phyloP scores from a whole-genome alignment of 23 tunicate genomes.

The Ciona savignyi region DNA sequence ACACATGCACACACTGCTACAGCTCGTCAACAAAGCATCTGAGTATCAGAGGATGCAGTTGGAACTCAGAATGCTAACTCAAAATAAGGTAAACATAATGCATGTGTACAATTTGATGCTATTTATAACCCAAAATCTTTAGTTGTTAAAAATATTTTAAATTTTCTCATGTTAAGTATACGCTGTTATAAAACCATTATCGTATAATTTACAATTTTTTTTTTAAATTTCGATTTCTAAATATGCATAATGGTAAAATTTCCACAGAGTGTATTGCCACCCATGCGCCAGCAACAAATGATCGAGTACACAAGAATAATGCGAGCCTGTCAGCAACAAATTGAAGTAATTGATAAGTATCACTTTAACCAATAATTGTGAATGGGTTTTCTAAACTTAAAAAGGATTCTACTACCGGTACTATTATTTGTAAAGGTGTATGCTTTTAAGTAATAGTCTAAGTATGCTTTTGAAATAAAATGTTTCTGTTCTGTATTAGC shows the following conservation, averaged over 20 bases:
- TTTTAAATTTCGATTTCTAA: neutral
- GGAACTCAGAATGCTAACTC: constrained; percentile 14
- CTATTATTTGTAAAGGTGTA: too few species aligned
- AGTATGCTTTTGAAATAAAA: too few species aligned
- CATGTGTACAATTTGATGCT: neutral
- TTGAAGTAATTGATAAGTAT: too few species aligned
- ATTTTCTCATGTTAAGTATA: too few species aligned
- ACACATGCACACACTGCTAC: constrained; percentile 63
- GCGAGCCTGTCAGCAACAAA: constrained; percentile 46
- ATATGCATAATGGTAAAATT: too few species aligned
- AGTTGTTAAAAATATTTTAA: too few species aligned
- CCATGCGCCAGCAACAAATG: constrained; percentile 41
- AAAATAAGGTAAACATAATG: constrained; percentile 34
- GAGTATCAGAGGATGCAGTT: constrained; percentile 44
- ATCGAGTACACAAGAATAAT: constrained; percentile 22
- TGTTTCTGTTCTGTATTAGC: too few species aligned
- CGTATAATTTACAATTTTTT: neutral
- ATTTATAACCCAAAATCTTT: too few species aligned
- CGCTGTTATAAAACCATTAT: neutral
- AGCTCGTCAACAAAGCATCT: constrained; percentile 58
- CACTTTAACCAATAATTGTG: too few species aligned
- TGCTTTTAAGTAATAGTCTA: too few species aligned
- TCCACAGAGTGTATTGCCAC: constrained; percentile 4
- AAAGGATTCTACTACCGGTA: too few species aligned
- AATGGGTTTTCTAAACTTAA: too few species aligned